Evolutionary conservation across 2,113 vertebrate species (phyloP), one percentile per base, ranked within the genome.

Genomic region (Nanorana parkeri): DNA sequence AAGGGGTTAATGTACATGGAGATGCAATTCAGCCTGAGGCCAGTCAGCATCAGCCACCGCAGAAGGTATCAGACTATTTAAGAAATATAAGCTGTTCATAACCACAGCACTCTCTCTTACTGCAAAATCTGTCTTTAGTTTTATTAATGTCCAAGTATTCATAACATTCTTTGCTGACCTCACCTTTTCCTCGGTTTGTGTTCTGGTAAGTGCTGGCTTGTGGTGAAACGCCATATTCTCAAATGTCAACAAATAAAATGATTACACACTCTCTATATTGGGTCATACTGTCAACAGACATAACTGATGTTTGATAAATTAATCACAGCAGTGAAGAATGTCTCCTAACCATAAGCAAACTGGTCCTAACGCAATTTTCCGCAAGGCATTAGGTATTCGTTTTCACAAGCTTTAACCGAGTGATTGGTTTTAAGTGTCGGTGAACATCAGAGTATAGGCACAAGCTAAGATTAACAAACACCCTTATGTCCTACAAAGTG

Each of bases 351-450:
- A 41, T 52, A 75, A 65, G 51, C 56, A 67, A 54, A 66, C 66
- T 61, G 60, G 60, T 64, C 23, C 16, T 74, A 58, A 23, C 36
- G 24, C 60, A 23, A 54, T 74, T 71, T 73, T 73, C 79, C 68
- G 65, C 55, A 64, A 64, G 60, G 51, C 11, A 24, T 26, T 52
- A 78, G n/a, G 47, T 66, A 65, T 78, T 78, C 67, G 52, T 78
- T 66, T 78, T 78, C 76, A 78, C 60, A 66, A 60, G 63, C 69
- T n/a, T 66, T 15, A 64, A 64, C 20, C 41, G 28, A 64, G 74
- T 55, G 29, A 80, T 71, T 80, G n/a, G 21, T 80, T 69, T 60
- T 63, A 71, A 56, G 56, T 80, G 68, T 73, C 47, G 28, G 17
- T 81, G 54, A 73, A 51, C 19, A 41, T 68, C 29, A 78, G 28